Base-by-base conservation (phyloP, 2,113 vertebrate species). In the Percopsis transmontana region DNA sequence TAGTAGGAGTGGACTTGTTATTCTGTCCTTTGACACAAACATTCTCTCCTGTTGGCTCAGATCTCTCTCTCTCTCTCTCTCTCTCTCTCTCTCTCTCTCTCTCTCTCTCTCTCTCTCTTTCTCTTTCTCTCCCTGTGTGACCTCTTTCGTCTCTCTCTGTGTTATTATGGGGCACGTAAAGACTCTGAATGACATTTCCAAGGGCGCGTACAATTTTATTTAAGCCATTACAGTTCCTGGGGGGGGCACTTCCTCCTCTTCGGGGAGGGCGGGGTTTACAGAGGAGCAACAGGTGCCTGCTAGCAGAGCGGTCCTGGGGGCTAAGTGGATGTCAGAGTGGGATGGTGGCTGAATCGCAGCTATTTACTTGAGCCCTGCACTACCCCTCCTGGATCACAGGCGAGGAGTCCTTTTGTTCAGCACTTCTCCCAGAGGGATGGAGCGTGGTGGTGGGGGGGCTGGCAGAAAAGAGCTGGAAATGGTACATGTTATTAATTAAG, bases 251-350 rank as follows among this genome's bases (percentile, higher is more conserved):
- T 89, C 82, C 82, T 87, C 85, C 77, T 87, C 79, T 82, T 62
- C 86, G 81, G 82, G 87, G 83, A 12, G 19, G 21, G 19, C 33
- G 80, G 76, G 77, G 81, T 89, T 89, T 87, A 86, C 80, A 90
- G 89, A 90, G 72, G 87, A 90, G 84, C 91, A 91, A 91, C 90
- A 91, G 89, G 90, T 91, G 90, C 87, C 88, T 88, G 75, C 81
- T 87, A 45, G 86, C 83, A 84, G 84, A 86, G 73, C 75, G 62
- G 83, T 88, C 87, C 86, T 87, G 81, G 83, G 84, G 86, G 85
- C n/a, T 84, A 89, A 83, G 80, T 90, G 89, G 81, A 87, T 87
- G 86, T 88, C 72, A 85, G 64, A 80, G 81, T 85, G 80, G 82
- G 83, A 85, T 79, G 85, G 86, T 60, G 57, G 80, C 85, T 87